Conservation (phyloP, 2,888 invertebrate species). For the Saturnia japonica region DNA sequence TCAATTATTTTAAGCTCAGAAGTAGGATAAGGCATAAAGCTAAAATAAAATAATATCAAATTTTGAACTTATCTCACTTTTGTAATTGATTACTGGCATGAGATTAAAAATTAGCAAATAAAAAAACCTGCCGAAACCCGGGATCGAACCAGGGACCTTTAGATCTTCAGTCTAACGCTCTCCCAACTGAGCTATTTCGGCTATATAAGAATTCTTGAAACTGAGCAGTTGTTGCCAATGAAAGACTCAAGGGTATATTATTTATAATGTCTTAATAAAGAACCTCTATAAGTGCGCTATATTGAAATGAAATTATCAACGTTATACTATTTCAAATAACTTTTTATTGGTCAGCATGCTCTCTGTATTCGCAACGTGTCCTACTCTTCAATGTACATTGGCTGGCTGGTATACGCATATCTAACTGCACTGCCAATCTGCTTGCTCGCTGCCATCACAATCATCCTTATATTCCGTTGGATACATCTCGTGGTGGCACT, state of each 20-base stretch:
- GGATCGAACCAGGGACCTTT: conserved; percentile 55
- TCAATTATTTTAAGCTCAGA: no score
- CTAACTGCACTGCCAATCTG: conserved; percentile 61
- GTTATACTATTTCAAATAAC: not conserved
- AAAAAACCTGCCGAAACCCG: conserved; percentile 43
- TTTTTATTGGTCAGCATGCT: conserved; percentile 47
- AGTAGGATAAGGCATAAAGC: no score
- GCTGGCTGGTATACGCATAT: conserved; percentile 62
- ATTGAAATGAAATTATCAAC: not conserved
- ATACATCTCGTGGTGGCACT: conserved; percentile 60
- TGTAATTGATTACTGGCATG: not conserved
- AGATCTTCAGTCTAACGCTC: conserved; percentile 55
- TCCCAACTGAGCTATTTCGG: conserved; percentile 52
- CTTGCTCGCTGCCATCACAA: conserved; percentile 52
- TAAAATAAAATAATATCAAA: no score
- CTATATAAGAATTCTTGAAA: not conserved
- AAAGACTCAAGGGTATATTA: not conserved
- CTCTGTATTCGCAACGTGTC: conserved; percentile 60
- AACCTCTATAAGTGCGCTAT: not conserved
- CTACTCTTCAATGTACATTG: conserved; percentile 57
- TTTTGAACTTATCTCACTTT: not conserved
- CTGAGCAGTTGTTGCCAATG: not conserved
- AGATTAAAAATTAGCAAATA: not conserved
- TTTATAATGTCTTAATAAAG: not conserved
- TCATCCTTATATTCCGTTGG: conserved; percentile 71